A percentile compares a stretch with the other conserved stretches of the same genome.
Evolutionary conservation across 2,113 vertebrate genomes (phyloP).

Genomic region (Bolborhynchus lineola): DNA sequence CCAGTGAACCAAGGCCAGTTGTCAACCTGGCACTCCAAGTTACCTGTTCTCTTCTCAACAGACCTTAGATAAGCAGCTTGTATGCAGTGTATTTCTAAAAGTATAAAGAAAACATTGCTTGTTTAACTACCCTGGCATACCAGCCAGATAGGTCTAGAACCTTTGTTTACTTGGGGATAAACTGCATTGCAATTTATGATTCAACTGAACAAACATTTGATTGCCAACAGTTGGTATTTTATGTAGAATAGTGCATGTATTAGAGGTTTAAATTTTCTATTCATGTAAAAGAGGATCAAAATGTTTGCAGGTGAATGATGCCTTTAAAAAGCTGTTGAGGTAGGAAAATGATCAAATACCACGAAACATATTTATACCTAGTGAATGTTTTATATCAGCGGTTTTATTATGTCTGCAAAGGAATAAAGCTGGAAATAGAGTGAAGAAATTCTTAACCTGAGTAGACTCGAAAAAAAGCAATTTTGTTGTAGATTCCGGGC

Average conservation of each 20-base stretch:
- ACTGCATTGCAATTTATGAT: background rate
- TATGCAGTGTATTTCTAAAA: background rate
- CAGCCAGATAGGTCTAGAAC: background rate
- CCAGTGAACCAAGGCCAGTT: background rate
- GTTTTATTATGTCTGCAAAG: background rate
- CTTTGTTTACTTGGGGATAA: background rate
- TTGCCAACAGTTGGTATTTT: background rate
- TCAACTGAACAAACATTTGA: background rate
- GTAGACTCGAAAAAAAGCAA: background rate
- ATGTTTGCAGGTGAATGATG: background rate
- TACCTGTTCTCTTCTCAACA: background rate
- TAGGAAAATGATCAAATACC: background rate
- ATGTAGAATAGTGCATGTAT: background rate
- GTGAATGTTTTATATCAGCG: background rate
- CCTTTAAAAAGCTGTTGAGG: background rate
- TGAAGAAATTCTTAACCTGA: background rate
- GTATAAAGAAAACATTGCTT: background rate
- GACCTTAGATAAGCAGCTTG: background rate
- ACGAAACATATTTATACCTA: background rate
- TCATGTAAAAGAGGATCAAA: background rate
- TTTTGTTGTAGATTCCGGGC: background rate
- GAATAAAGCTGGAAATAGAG: background rate
- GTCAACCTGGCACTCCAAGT: background rate
- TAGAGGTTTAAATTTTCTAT: background rate
- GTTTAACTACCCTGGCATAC: background rate